Evolutionary conservation across 1,140 invertebrate genomes (phyloP).

Genomic region (Prorops nasuta): DNA sequence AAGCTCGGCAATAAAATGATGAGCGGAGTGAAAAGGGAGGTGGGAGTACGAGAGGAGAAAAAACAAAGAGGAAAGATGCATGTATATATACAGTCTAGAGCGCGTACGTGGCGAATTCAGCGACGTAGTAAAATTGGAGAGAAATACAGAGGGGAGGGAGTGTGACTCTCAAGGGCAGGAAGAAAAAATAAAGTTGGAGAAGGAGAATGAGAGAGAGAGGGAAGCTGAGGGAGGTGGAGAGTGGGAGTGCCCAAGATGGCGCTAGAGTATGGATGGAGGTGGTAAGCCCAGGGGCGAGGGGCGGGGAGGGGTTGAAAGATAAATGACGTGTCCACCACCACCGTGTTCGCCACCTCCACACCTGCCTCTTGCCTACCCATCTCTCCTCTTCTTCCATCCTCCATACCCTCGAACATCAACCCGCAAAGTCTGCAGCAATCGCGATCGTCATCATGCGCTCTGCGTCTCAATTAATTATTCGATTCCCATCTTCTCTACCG

Average conservation of each 20-base stretch:
- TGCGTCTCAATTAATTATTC: too few relatives aligned
- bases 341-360: constrained; percentile 32
- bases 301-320: constrained; percentile 51
- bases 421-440: not conserved
- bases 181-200: constrained; percentile 3
- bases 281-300: constrained; percentile 23
- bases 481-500: too few relatives aligned
- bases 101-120: too few relatives aligned
- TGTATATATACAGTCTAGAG: too few relatives aligned
- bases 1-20: too few relatives aligned
- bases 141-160: too few relatives aligned
- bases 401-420: constrained; percentile 5
- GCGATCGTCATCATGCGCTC: constrained; percentile 13
- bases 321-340: constrained; percentile 54
- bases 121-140: too few relatives aligned
- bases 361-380: too few relatives aligned
- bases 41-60: constrained; percentile 1
- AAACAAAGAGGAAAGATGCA: not conserved
- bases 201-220: constrained; percentile 23
- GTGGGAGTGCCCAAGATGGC: constrained; percentile 50
- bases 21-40: constrained; percentile 12
- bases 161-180: not conserved
- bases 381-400: too few relatives aligned
- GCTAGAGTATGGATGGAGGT: constrained; percentile 27
- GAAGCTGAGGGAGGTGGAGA: constrained; percentile 33